These are phyloP conservation scores for Chiloscyllium punctatum DNA, from an alignment of 2,797 vertebrate species.

Conservation along the genomic window DNA sequence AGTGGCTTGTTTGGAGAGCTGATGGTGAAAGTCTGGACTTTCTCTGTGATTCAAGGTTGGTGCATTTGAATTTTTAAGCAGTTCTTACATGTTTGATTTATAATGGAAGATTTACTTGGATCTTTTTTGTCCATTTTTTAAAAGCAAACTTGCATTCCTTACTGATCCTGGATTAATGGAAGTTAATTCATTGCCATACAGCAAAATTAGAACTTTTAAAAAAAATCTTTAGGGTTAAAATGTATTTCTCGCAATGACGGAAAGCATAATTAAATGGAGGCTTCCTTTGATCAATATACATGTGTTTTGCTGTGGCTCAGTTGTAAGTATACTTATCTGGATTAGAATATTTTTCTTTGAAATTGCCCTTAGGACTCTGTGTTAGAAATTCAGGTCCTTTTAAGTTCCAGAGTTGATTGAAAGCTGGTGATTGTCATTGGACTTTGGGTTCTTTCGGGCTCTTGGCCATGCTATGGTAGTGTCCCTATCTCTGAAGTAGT, in stretches of 20 bases:
- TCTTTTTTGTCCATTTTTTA: conserved; percentile 18
- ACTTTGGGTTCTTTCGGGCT: too few species aligned
- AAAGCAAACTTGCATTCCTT: neutral
- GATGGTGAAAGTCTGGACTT: conserved; percentile 91
- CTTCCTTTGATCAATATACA: too few species aligned
- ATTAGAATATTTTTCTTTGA: too few species aligned
- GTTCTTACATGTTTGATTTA: neutral
- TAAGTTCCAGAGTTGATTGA: too few species aligned
- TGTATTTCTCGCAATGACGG: neutral
- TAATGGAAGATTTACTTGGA: neutral
- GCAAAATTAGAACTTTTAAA: neutral
- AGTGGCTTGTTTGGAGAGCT: conserved; percentile 94
- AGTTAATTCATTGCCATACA: neutral
- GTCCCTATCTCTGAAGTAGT: too few species aligned
- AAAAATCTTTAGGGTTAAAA: neutral
- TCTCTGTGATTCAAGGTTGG: conserved; percentile 91
- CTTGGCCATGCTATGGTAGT: too few species aligned
- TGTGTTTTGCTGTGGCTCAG: too few species aligned
- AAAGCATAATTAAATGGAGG: neutral
- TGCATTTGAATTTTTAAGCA: neutral
- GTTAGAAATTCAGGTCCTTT: too few species aligned
- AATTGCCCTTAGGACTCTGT: too few species aligned
- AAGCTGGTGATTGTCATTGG: too few species aligned
- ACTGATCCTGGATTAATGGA: neutral
- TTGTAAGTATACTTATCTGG: too few species aligned